Conservation (phyloP, 2,113 vertebrate genomes). For the zebrafish (Danio rerio) region DNA sequence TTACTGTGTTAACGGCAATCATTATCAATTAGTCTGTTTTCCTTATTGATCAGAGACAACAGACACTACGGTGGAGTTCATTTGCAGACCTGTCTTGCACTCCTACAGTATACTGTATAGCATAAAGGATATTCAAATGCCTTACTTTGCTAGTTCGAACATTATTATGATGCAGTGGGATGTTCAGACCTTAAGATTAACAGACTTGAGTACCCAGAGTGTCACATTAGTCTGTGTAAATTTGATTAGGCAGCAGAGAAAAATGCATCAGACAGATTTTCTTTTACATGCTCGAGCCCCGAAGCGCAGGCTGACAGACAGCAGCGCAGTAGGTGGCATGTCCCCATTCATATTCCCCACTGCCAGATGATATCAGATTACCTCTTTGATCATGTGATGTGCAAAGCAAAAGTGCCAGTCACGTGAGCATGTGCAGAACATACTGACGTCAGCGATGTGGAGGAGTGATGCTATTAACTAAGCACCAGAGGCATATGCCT, state of each 20-base stretch:
- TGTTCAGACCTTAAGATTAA: neutral
- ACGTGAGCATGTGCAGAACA: slow-evolving; percentile 20
- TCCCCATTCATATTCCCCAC: slow-evolving; percentile 33
- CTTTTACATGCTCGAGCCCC: neutral
- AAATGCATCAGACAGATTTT: slow-evolving; percentile 24
- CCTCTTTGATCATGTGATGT: slow-evolving; percentile 31
- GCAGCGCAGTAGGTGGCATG: slow-evolving; percentile 26
- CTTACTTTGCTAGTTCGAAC: neutral
- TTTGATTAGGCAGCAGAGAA: slow-evolving; percentile 22
- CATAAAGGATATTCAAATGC: no score
- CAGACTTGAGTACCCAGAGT: neutral
- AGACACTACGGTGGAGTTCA: slow-evolving; percentile 23
- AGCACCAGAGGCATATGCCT: slow-evolving; percentile 16
- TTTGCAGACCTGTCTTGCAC: neutral
- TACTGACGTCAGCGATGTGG: neutral
- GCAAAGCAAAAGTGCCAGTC: slow-evolving; percentile 25
- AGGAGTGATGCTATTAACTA: slow-evolving; percentile 1
- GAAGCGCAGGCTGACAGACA: slow-evolving; percentile 29
- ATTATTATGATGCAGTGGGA: neutral
- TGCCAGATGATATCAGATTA: slow-evolving; percentile 37
- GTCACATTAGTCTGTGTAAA: neutral
- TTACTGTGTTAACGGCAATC: neutral
- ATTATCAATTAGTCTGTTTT: slow-evolving; percentile 28
- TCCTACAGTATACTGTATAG: no score
- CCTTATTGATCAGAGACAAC: slow-evolving; percentile 33